A percentile compares a stretch with the other conserved stretches of the same genome.
phyloP scores from a whole-genome alignment of 2,113 vertebrate genomes.

The Melanotaenia duboulayi region DNA sequence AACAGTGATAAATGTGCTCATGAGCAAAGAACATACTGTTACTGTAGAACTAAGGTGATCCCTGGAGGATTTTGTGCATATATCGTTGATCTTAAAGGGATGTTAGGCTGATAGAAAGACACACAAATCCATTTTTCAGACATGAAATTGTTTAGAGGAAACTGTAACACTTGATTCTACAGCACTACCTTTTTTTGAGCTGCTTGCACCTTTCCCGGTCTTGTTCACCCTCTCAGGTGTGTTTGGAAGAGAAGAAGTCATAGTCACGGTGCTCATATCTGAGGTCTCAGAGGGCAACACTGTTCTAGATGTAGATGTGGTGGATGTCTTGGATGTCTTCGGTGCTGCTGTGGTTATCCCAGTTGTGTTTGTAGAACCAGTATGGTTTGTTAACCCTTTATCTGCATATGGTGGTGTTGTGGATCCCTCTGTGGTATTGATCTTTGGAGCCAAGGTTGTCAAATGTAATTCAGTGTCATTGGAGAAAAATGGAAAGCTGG shows the following conservation, averaged over 20 bases:
- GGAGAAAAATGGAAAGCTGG: neutral
- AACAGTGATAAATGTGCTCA: slow-evolving; percentile 32
- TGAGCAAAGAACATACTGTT: slow-evolving; percentile 4
- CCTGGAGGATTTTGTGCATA: neutral
- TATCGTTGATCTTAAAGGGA: slow-evolving; percentile 1
- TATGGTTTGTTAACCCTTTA: neutral
- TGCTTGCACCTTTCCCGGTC: slow-evolving; percentile 34
- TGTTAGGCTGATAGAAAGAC: neutral
- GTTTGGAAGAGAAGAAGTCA: neutral
- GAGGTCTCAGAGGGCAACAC: neutral
- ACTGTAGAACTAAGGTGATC: slow-evolving; percentile 11
- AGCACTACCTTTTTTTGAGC: slow-evolving; percentile 63
- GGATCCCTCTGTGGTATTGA: neutral
- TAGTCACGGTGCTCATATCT: neutral
- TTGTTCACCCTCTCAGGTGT: slow-evolving; percentile 43
- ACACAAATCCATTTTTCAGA: neutral
- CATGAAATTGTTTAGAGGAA: slow-evolving; percentile 20
- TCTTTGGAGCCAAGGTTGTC: slow-evolving; percentile 20
- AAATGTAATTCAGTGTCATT: slow-evolving; percentile 26
- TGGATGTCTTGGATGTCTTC: neutral
- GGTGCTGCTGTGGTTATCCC: neutral
- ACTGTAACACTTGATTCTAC: slow-evolving; percentile 20
- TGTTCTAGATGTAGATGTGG: slow-evolving; percentile 8
- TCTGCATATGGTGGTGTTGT: neutral
- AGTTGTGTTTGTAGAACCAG: neutral